Evolutionary conservation across 2,113 vertebrate species (phyloP), one percentile per base, ranked within the genome.

Genomic region (Alethe diademata): DNA sequence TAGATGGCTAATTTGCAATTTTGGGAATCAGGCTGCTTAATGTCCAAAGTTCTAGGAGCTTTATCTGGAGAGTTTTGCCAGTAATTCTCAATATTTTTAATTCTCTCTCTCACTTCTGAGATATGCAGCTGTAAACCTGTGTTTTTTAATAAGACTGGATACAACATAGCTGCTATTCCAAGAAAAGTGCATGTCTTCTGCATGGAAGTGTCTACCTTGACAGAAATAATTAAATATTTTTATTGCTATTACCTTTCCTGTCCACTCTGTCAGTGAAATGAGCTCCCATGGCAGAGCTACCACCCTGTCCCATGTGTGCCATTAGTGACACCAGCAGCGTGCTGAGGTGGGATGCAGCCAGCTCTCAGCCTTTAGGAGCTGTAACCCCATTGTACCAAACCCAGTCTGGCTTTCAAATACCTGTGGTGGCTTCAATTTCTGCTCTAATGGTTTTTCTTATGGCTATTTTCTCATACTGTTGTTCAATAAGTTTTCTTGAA

Each of bases 271-370:
- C 57, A 48, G 38, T n/a, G 19, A 66, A 58, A 42, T 29, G 62
- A 75, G 25, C 12, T 80, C 38, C 16, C 35, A 24, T 25, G 25
- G 40, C 54, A 70, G 28, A 65, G 38, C 45, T 76, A 64, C 20
- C 48, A 56, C 20, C 38, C 47, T 1, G 2, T 35, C n/a, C 25
- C 8, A 0, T 6, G 8, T 9, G 9, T 64, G 43, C n/a, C 61
- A 4, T 26, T n/a, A 45, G 25, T 69, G 73, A 56, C 25, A 72
- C 11, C 9, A 91, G 51, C 62, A 75, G 38, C 0, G 0, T 62
- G 25, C 24, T 31, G 80, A 66, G 60, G 38, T 40, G 25, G 33
- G 48, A 74, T 45, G 35, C 9, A 36, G 50, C 31, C 42, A 47
- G 40, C 11, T 79, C 2, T 3, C 36, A 65, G 36, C 26, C 50